Base-by-base conservation (phyloP, 2,797 vertebrate species). In the Neoniphon sammara region DNA sequence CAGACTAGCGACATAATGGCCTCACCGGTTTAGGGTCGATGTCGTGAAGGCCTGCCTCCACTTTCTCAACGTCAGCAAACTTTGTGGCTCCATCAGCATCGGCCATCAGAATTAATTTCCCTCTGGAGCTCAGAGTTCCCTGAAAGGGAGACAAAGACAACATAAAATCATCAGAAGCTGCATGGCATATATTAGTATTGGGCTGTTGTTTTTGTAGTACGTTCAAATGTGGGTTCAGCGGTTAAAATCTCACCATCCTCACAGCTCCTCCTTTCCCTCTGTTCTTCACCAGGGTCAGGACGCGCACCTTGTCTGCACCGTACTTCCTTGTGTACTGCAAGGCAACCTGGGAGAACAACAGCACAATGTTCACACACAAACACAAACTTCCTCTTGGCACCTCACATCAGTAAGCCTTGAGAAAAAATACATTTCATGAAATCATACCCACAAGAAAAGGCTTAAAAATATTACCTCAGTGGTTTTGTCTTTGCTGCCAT, bases 31-130 rank as follows among this genome's bases (percentile, higher is more conserved):
- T 97, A 0, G 94, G 94, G 57, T 72, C 91, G 57, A 99, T 87
- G 65, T 88, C 87, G 62, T 90, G 81, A 10, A 99, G 93, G 70
- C 92, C 96, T 25, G 93, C 94, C 91, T 99, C 97, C 67, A 98
- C 89, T 92, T 98, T 98, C 84, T 96, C 96, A 74, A 98, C 63
- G 88, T 99, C 97, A 73, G 93, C 88, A 91, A 99, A 99, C 91
- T 97, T 97, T 47, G 97, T 98, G 79, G 98, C 98, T 85, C 98
- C 97, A 14, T 99, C 98, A 52, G 98, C 98, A 78, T 99, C 98
- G 0, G 97, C 97, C 98, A 99, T 99, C 50, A 99, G 95, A 67
- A 98, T 95, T 54, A 94, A 88, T 75, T 91, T 91, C 0, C 98
- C 97, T 8, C 96, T 95, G 87, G 94, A 96, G 84, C 95, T 95